Evolutionary conservation across 2,113 vertebrate species (phyloP).

Genomic region (Bostrychus sinensis): DNA sequence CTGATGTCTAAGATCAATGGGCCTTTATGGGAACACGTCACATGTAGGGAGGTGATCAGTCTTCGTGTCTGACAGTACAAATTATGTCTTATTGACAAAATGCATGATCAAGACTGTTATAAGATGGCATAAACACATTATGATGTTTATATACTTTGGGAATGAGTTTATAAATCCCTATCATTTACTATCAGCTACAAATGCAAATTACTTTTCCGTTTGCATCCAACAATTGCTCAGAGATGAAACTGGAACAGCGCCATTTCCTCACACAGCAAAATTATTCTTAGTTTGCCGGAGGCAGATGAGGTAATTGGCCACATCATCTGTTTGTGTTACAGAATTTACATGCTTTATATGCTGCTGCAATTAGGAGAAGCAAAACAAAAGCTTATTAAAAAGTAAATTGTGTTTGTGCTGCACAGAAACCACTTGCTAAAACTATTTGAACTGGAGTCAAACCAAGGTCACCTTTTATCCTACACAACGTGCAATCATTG

Average conservation of each 20-base stretch:
- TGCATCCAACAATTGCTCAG: constrained; percentile 43
- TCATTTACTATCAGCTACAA: constrained; percentile 34
- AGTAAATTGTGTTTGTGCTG: not conserved
- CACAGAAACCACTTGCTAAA: not conserved
- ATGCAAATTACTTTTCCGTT: constrained; percentile 49
- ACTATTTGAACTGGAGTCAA: constrained; percentile 34
- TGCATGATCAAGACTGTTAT: constrained; percentile 40
- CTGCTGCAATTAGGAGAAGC: constrained; percentile 39
- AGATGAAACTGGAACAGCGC: constrained; percentile 61
- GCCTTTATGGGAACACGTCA: constrained; percentile 55
- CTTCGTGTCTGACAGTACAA: constrained; percentile 40
- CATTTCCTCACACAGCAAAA: constrained; percentile 41
- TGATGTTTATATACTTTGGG: constrained; percentile 26
- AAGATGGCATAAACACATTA: constrained; percentile 39
- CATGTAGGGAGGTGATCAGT: constrained; percentile 55
- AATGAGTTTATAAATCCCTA: constrained; percentile 40
- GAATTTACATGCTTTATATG: constrained; percentile 25
- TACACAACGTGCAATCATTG: constrained; percentile 46
- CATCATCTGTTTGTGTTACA: constrained; percentile 54
- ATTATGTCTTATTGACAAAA: constrained; percentile 48
- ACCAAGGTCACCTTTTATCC: constrained; percentile 50
- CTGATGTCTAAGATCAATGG: constrained; percentile 80
- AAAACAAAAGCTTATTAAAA: constrained; percentile 34
- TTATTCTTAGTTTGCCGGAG: constrained; percentile 58
- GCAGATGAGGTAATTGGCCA: constrained; percentile 63